Base-by-base conservation (phyloP, 1,140 invertebrate species). In the Oryzaephilus surinamensis region DNA sequence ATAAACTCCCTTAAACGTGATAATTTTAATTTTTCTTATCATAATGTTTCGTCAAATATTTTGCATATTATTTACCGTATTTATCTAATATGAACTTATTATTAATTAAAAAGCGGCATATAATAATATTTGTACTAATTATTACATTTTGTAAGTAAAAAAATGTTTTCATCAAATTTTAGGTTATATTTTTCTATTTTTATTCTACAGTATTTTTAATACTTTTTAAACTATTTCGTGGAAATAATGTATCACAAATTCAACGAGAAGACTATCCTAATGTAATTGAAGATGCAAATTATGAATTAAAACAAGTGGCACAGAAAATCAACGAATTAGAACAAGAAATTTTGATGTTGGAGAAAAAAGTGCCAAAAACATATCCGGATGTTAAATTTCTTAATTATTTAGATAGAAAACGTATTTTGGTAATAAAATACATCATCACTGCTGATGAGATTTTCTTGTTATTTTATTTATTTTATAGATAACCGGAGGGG, bases 351-450 rank as follows among this genome's bases (percentile, higher is more conserved):
- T 65, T 71, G 18, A 64, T 72, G 14, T 60, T 90, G 27, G 84
- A 88, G 58, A 69, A 71, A 15, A 68, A 74, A 51, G 70, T 83
- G 26, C 79, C 83, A 3, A 89, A 90, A 54, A 81, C 78, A 46
- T 95, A 84, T 67, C 88, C 87, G n/a, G 77, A 84, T 54, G 88
- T 95, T 0, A 84, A 84, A 59, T 92, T 88, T 61, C 62, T 92
- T 6, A 89, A 87, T 50, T 94, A 94, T 60, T 84, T 88, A 57
- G 80, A 87, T 50, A 72, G 90, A 40, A 94, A 91, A 62, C 71
- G 91, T 42, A 93, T 97, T 51, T 65, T 96, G 60, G 85, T 91
- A 67, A 70, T 14, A 17, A 28, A 3, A 8, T 36, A 13, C 5
- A 10, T 27, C 15, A 20, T n/a, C n/a, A 20, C 8, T 24, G 39